Conservation (phyloP, 2,797 vertebrate species). For the Gobionotothen gibberifrons region DNA sequence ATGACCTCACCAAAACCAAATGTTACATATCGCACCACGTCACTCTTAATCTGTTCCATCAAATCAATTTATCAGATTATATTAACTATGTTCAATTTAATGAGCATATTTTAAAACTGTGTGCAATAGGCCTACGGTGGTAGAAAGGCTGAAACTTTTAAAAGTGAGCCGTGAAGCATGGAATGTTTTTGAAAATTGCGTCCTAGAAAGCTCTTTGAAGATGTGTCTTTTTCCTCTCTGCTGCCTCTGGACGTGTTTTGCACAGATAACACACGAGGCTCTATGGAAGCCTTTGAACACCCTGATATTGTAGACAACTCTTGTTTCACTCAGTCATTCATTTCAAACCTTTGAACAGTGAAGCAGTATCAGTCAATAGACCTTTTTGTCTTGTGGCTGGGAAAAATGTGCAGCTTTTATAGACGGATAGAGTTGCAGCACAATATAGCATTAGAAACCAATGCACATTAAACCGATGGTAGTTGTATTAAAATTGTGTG, state of each 20-base stretch:
- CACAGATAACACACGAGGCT: constrained; percentile 30
- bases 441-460: constrained; percentile 15
- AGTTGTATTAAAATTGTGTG: constrained; percentile 2
- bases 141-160: constrained; percentile 20
- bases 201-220: constrained; percentile 50
- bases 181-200: constrained; percentile 22
- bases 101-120: neutral
- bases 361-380: constrained; percentile 34
- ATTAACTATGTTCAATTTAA: neutral
- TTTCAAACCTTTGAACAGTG: constrained; percentile 50
- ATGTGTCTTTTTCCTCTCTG: constrained; percentile 9
- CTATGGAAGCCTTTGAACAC: constrained; percentile 55
- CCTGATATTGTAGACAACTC: constrained; percentile 45
- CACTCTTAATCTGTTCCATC: too few relatives aligned
- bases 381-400: constrained; percentile 19
- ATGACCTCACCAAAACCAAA: constrained; percentile 17
- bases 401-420: constrained; percentile 7
- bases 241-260: constrained; percentile 44
- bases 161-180: constrained; percentile 28
- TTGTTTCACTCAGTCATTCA: constrained; percentile 42
- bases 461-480: constrained; percentile 16
- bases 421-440: constrained; percentile 2
- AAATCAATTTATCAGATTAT: neutral
- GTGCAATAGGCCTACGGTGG: neutral
- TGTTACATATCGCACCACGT: neutral